phyloP scores from a whole-genome alignment of 2,888 invertebrate species.

The Antheraea assamensis region DNA sequence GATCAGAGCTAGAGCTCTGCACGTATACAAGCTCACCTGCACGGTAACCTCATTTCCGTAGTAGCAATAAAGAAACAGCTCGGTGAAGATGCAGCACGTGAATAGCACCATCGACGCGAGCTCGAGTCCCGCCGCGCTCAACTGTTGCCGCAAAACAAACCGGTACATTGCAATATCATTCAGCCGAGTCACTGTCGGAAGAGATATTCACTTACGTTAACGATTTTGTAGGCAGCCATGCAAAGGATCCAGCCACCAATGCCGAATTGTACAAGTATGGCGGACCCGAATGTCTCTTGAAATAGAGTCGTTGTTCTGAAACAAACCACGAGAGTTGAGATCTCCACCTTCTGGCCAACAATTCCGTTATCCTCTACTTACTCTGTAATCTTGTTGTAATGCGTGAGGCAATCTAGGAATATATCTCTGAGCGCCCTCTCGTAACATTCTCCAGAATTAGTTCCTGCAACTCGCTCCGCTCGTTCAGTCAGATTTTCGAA shows the following conservation, averaged over 20 bases:
- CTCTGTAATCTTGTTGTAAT: conserved; percentile 58
- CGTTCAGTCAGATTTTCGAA: conserved; percentile 50
- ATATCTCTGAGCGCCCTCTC: conserved; percentile 40
- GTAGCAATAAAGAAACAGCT: conserved; percentile 81
- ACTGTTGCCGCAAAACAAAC: conserved; percentile 42
- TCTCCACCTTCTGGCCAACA: background rate
- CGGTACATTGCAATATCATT: background rate
- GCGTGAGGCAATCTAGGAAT: conserved; percentile 52
- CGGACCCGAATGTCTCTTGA: conserved; percentile 61
- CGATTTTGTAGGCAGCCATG: conserved; percentile 72
- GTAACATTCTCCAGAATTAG: conserved; percentile 28
- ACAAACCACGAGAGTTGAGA: background rate
- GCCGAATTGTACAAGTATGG: conserved; percentile 67
- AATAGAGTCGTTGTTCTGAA: conserved; percentile 51
- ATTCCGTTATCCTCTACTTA: conserved; percentile 32
- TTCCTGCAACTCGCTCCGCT: conserved; percentile 33
- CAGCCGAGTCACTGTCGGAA: background rate
- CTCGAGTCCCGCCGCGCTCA: conserved; percentile 63
- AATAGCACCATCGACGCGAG: conserved; percentile 79
- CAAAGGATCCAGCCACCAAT: conserved; percentile 75
- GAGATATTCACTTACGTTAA: conserved; percentile 55
- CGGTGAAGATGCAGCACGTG: conserved; percentile 78
- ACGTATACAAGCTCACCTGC: conserved; percentile 57
- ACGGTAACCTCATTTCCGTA: conserved; percentile 81
- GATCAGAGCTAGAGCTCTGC: background rate